Evolutionary conservation across 2,888 invertebrate genomes (phyloP).

Genomic region (Dryocosmus kuriphilus): DNA sequence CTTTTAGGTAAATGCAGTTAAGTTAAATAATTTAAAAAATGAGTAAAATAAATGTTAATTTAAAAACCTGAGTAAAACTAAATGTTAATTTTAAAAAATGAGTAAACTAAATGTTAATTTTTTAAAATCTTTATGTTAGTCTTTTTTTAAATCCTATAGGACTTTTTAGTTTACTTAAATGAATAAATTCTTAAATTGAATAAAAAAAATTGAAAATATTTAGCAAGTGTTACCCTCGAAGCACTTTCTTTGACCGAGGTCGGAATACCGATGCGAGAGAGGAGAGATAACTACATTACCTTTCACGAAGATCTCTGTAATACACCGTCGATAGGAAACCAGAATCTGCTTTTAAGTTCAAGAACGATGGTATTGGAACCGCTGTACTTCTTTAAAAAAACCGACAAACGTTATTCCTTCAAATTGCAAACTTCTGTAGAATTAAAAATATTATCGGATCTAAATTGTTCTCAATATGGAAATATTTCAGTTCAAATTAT

Average conservation of each 20-base stretch:
- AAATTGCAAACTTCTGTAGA: not conserved
- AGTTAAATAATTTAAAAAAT: too few species aligned
- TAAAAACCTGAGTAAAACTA: too few species aligned
- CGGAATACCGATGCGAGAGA: constrained; percentile 54
- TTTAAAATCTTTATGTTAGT: not conserved
- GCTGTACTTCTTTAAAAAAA: not conserved
- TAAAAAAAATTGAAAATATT: not conserved
- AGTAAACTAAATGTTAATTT: too few species aligned
- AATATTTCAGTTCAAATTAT: too few species aligned
- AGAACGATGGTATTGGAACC: not conserved
- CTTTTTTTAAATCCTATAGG: not conserved
- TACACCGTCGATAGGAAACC: constrained; percentile 50
- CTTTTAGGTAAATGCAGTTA: too few species aligned
- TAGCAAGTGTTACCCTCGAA: not conserved
- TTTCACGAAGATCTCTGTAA: constrained; percentile 46
- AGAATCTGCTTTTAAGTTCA: not conserved
- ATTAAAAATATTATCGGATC: too few species aligned
- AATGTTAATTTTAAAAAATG: too few species aligned
- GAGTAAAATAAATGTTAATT: too few species aligned
- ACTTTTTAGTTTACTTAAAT: not conserved
- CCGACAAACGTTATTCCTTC: not conserved
- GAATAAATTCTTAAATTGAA: not conserved
- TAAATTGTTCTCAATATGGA: too few species aligned
- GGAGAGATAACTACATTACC: constrained; percentile 69
- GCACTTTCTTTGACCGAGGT: not conserved